Evolutionary conservation across 2,888 invertebrate species (phyloP), one percentile per base, ranked within the genome.

Genomic region (Trichogramma evanescens): DNA sequence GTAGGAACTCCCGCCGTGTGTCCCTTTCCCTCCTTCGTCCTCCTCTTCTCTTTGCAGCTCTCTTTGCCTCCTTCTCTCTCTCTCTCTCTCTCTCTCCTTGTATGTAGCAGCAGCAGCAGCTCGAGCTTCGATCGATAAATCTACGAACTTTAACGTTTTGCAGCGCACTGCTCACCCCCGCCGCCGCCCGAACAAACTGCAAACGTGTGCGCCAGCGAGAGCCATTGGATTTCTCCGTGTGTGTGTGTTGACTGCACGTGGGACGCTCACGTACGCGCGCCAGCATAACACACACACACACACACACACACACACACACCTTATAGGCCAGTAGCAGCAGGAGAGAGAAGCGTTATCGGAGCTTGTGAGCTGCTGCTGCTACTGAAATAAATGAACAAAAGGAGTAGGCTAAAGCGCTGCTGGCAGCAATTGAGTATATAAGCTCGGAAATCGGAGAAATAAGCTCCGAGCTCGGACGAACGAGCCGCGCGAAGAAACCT

Each of bases 121-220:
- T 60, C 61, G 54, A 58, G 60, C 60, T 59, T 60, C 55, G 63
- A 65, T 65, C 63, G 65, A 65, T 65, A 63, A 65, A 65, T 65
- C 65, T 63, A 58, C 62, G 58, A 65, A 65, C 65, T 65, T 65
- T 63, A 26, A 63, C 63, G 58, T 59, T 61, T 63, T 65, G 60
- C 59, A 63, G 62, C 46, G 26, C 26, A 26, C 26, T 45, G 59
- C 56, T 48, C 48, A 44, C 43, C 26, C 40, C 26, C 40, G 8
- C 50, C 40, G 10, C 43, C 48, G 55, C 58, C 54, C 58, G 26
- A 26, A 26, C 26, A 26, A 26, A 26, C 26, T 26, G 26, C 26
- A 26, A 26, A 26, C 26, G 26, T 26, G n/a, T n/a, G 45, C 45
- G 8, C n/a, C n/a, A 10, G 62, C 57, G 58, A 60, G 59, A 60